Percentiles rank a stretch among this genome's conserved stretches.
phyloP scores from a whole-genome alignment of 2,888 invertebrate species.

The Drosophila mayaguana region DNA sequence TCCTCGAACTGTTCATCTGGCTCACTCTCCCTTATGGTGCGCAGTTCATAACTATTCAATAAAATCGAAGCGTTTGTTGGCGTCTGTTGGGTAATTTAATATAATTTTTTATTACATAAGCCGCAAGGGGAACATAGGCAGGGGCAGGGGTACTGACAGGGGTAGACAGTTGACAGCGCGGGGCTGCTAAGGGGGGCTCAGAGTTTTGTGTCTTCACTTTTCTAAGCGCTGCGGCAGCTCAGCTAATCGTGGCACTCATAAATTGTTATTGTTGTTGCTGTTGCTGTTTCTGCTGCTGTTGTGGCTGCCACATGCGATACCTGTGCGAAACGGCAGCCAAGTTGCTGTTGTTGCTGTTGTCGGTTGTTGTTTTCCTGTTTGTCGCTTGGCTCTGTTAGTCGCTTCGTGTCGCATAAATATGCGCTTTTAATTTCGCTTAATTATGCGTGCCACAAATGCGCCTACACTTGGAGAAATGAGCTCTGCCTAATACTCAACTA shows the following conservation, averaged over 20 bases:
- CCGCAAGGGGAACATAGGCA: slow-evolving; percentile 7
- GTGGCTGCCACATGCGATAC: slow-evolving; percentile 76
- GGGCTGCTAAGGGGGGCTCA: neutral
- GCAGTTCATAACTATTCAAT: slow-evolving; percentile 64
- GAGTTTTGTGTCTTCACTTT: slow-evolving; percentile 25
- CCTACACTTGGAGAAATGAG: slow-evolving; percentile 6
- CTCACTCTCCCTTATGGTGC: slow-evolving; percentile 10
- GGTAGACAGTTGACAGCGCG: neutral
- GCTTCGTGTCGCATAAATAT: slow-evolving; percentile 77
- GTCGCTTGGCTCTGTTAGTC: slow-evolving; percentile 40
- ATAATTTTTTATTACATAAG: slow-evolving; percentile 81
- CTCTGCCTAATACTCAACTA: neutral
- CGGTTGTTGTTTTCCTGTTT: slow-evolving; percentile 11
- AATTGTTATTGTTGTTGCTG: slow-evolving; percentile 61
- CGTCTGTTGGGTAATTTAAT: slow-evolving; percentile 77
- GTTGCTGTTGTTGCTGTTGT: neutral
- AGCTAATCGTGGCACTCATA: slow-evolving; percentile 76
- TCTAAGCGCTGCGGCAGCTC: slow-evolving; percentile 27
- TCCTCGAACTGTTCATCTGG: neutral
- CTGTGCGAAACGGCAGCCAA: slow-evolving; percentile 71
- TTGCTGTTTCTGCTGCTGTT: slow-evolving; percentile 57
- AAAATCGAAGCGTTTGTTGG: slow-evolving; percentile 63
- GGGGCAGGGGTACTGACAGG: neutral
- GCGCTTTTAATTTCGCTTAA: slow-evolving; percentile 78
- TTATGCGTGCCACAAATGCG: slow-evolving; percentile 59